Percentiles rank a stretch among this genome's conserved stretches.
Conservation (phyloP, 2,888 invertebrate species). For the Drosophila robusta region DNA sequence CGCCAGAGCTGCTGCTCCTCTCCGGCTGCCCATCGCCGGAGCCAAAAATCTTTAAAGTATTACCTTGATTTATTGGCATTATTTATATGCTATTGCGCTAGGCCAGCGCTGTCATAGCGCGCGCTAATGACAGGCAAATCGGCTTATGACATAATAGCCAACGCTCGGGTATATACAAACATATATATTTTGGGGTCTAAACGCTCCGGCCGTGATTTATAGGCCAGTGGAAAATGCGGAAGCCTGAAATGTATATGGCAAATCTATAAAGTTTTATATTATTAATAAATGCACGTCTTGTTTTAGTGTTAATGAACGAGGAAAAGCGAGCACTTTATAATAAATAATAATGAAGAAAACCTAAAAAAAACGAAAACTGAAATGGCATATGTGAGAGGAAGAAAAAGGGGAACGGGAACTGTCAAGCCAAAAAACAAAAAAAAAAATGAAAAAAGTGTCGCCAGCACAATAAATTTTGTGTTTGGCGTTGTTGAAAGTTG, state of each 20-base stretch:
- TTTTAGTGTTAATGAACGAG: slow-evolving; percentile 42
- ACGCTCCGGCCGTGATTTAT: slow-evolving; percentile 60
- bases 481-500: slow-evolving; percentile 9
- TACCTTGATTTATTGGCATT: slow-evolving; percentile 74
- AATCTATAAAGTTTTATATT: slow-evolving; percentile 58
- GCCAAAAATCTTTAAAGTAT: slow-evolving; percentile 50
- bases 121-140: slow-evolving; percentile 72
- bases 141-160: slow-evolving; percentile 74
- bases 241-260: slow-evolving; percentile 59
- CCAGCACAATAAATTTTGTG: slow-evolving; percentile 50
- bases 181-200: slow-evolving; percentile 7
- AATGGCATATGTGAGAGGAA: background rate
- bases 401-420: slow-evolving; percentile 9
- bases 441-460: slow-evolving; percentile 43
- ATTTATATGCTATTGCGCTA: slow-evolving; percentile 52
- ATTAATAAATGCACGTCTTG: slow-evolving; percentile 51
- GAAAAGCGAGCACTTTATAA: slow-evolving; percentile 36
- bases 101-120: slow-evolving; percentile 1
- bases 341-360: slow-evolving; percentile 8
- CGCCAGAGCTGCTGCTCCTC: slow-evolving; percentile 7
- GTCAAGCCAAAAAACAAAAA: slow-evolving; percentile 9
- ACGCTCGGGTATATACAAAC: slow-evolving; percentile 10
- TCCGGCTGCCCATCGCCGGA: background rate
- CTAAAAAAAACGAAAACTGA: slow-evolving; percentile 9
- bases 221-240: slow-evolving; percentile 58